Base-by-base conservation (phyloP, 2,888 invertebrate genomes). In the Pristionchus exspectatus region DNA sequence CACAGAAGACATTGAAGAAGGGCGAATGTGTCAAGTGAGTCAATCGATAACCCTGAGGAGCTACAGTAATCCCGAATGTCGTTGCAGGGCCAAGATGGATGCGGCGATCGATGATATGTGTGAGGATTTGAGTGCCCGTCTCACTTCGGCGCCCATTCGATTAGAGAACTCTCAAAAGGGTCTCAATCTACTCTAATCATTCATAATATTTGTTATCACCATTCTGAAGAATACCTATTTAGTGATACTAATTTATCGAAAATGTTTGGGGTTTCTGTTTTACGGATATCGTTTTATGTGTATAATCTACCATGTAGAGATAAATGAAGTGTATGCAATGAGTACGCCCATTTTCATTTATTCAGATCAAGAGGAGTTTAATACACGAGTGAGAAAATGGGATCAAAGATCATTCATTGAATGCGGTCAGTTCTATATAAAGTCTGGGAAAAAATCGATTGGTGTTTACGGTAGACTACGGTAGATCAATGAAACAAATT, bases 1-100 rank as follows among this genome's bases (percentile, higher is more conserved):
- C 63, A 14, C 10, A 27, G n/a, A 81, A 69, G 56, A 59, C 33
- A 16, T 81, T 89, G n/a, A 89, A 81, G 59, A 89, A 89, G 66
- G 89, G 89, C n/a, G 89, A 89, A 7, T 89, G 89, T 50, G 89
- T 83, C 81, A 89, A 89, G 87, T 88, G 54, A 74, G 87, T 54
- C 24, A 14, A 87, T 87, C 44, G 66, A 69, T 87, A 24, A 44
- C n/a, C 27, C 18, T 50, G 44, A 50, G 44, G 21, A 21, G 16
- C 3, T 87, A 87, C 69, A 5, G 69, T 87, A 87, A 18, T 44
- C 66, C 4, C 2, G 0, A 69, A 27, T 21, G 16, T 84, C 44
- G 56, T 87, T 87, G 44, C 69, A 88, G 87, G 33, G 63, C 72
- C 33, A 88, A 88, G 74, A 88, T 88, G 87, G 87, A 88, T 12